Conservation (phyloP, 92 coral and sea anemone species). For the Epizoanthus fatuus region DNA sequence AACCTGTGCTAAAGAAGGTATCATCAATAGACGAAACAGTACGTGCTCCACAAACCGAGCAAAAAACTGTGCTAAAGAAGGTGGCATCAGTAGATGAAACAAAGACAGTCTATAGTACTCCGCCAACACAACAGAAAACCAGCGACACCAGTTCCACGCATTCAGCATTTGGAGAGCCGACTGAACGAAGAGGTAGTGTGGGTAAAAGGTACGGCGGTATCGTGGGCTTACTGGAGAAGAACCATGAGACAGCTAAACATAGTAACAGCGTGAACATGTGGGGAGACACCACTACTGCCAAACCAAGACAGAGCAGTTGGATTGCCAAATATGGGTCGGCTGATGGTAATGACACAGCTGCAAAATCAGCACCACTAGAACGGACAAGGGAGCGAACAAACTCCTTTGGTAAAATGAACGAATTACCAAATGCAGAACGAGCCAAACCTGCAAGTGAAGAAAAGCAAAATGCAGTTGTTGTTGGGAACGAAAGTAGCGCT, state of each 20-base stretch:
- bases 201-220: background rate
- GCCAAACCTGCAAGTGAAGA: background rate
- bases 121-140: too few relatives aligned
- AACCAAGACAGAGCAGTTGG: slow-evolving; percentile 18
- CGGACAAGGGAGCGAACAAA: background rate
- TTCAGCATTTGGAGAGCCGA: too few relatives aligned
- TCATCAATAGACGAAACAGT: background rate
- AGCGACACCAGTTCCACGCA: too few relatives aligned
- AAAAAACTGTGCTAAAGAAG: background rate
- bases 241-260: background rate
- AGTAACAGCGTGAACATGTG: background rate
- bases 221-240: background rate
- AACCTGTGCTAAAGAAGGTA: background rate
- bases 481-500: background rate
- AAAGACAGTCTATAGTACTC: background rate
- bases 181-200: background rate
- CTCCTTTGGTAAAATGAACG: background rate
- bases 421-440: background rate
- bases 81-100: background rate
- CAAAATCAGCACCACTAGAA: background rate
- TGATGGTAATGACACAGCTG: background rate
- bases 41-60: too few relatives aligned
- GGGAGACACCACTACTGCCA: background rate
- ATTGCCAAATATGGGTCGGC: background rate
- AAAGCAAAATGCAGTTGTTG: background rate